Evolutionary conservation across 92 coral and sea anemone species (phyloP).

Genomic region (Muricea muricata): DNA sequence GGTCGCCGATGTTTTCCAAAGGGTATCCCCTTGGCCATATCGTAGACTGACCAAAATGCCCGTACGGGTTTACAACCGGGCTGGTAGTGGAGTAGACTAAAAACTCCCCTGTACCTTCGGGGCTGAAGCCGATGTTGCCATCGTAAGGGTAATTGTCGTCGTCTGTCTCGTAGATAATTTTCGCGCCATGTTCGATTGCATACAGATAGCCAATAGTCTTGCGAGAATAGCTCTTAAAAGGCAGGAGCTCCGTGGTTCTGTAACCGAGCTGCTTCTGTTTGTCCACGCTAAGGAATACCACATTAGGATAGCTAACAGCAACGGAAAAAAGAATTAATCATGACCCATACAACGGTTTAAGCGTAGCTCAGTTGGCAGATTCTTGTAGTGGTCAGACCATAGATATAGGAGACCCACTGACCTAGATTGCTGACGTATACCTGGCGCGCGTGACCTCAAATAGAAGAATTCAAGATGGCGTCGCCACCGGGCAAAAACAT

Average conservation of each 20-base stretch:
- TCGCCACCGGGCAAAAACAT: no score
- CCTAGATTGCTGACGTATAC: no score
- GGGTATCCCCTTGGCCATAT: conserved; percentile 99
- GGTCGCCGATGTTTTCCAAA: conserved; percentile 79
- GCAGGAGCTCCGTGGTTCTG: conserved; percentile 73
- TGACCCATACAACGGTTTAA: no score
- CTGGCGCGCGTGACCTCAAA: no score
- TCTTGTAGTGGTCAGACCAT: no score
- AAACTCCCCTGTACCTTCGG: conserved; percentile 76
- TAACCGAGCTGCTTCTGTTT: conserved; percentile 85
- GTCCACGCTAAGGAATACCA: conserved; percentile 83
- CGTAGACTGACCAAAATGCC: conserved; percentile 92
- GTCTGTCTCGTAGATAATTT: conserved; percentile 93
- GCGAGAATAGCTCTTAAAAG: conserved; percentile 89
- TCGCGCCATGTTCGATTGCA: conserved; percentile 98
- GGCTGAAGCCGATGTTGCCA: conserved; percentile 80
- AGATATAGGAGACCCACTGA: no score
- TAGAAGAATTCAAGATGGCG: no score
- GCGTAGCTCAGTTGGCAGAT: no score
- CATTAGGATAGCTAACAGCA: conserved; percentile 88
- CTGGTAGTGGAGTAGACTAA: conserved; percentile 69
- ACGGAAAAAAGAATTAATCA: no score
- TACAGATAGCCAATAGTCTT: conserved; percentile 94
- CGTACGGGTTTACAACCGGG: conserved; percentile 81
- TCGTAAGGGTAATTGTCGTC: conserved; percentile 91